phyloP scores from a whole-genome alignment of 2,888 invertebrate species.

The Neria commutata region DNA sequence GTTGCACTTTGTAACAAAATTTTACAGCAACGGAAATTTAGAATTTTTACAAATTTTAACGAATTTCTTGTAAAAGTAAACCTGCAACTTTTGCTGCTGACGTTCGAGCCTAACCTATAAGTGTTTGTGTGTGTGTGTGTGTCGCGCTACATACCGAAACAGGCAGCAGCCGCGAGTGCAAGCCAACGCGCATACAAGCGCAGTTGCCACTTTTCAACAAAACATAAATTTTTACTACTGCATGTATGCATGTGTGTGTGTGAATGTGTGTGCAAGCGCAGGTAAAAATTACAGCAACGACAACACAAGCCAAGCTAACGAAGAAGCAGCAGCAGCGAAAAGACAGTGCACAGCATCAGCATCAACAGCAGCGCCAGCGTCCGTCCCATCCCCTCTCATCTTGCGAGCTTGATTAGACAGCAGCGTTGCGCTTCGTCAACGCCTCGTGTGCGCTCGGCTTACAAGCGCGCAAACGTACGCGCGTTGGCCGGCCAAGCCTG shows the following conservation, averaged over 20 bases:
- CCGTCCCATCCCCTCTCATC: no score
- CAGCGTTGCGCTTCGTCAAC: neutral
- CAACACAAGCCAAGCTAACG: constrained; percentile 10
- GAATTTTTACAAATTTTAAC: no score
- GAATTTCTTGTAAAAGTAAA: neutral
- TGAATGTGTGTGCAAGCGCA: constrained; percentile 10
- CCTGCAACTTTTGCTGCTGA: neutral
- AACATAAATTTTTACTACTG: neutral
- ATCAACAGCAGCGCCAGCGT: neutral
- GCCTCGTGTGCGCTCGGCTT: no score
- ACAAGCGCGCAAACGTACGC: constrained; percentile 8
- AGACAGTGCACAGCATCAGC: neutral
- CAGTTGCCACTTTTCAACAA: neutral
- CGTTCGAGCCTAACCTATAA: no score
- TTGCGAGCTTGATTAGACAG: neutral
- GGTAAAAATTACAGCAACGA: constrained; percentile 17
- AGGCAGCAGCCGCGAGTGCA: neutral
- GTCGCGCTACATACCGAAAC: neutral
- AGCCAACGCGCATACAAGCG: neutral
- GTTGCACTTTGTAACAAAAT: no score
- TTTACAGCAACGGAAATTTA: no score
- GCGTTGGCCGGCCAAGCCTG: no score
- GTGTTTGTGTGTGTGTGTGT: neutral
- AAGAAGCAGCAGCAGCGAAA: constrained; percentile 14
- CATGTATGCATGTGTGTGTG: neutral